Conservation (phyloP, 2,888 invertebrate species). For the Cephus sareptanus region DNA sequence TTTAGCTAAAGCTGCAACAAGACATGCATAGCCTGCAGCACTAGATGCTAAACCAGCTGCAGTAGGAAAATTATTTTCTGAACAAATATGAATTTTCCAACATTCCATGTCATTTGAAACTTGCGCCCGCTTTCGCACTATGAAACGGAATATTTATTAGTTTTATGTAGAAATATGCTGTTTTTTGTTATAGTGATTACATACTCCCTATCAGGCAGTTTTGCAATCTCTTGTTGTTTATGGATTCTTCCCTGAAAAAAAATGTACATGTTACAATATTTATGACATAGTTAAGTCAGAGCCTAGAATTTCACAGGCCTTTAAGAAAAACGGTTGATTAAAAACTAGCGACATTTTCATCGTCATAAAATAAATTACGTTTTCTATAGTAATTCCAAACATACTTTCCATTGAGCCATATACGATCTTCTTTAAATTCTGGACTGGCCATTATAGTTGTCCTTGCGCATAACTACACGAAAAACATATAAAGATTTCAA, state of each 20-base stretch:
- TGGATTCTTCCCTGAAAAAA: slow-evolving; percentile 74
- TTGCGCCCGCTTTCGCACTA: slow-evolving; percentile 68
- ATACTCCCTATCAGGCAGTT: slow-evolving; percentile 81
- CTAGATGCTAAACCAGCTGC: slow-evolving; percentile 98
- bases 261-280: slow-evolving; percentile 14
- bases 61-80: slow-evolving; percentile 97
- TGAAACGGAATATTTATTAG: slow-evolving; percentile 17
- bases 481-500: slow-evolving; percentile 26
- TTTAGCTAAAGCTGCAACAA: slow-evolving; percentile 76
- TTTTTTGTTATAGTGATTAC: slow-evolving; percentile 40
- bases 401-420: slow-evolving; percentile 90
- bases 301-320: background rate
- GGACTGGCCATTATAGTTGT: slow-evolving; percentile 85
- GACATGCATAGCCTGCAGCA: slow-evolving; percentile 97
- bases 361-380: background rate
- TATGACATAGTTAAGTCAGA: background rate
- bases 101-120: slow-evolving; percentile 66
- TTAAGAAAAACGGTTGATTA: background rate
- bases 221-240: slow-evolving; percentile 78
- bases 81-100: slow-evolving; percentile 86
- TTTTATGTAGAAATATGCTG: background rate
- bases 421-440: slow-evolving; percentile 77
- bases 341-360: background rate
- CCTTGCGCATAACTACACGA: slow-evolving; percentile 82
- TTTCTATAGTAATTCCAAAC: slow-evolving; percentile 29